Evolutionary conservation across 2,888 invertebrate species (phyloP).

Genomic region (Agrenia bidenticulata): DNA sequence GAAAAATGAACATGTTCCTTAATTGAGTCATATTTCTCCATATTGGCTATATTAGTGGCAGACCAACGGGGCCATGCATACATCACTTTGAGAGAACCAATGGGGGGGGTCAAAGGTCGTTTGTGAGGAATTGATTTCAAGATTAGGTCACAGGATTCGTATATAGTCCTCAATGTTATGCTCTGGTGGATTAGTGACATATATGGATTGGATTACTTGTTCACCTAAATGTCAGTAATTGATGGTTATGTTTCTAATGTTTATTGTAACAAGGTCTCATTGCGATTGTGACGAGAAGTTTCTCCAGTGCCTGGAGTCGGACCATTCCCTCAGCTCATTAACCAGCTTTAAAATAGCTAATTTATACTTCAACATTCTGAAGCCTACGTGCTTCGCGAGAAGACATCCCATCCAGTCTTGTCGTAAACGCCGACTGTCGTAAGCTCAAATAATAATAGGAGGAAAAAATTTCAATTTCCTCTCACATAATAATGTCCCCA

Average conservation of each 20-base stretch:
- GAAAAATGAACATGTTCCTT: too few relatives aligned
- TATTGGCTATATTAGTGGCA: too few relatives aligned
- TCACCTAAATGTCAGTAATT: neutral
- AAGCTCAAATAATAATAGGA: constrained; percentile 23
- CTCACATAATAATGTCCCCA: too few relatives aligned
- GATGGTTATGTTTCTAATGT: neutral
- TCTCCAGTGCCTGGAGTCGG: constrained; percentile 66
- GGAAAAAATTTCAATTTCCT: neutral
- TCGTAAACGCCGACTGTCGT: constrained; percentile 53
- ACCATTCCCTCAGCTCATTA: constrained; percentile 61
- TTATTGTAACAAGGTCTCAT: constrained; percentile 61
- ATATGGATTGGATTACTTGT: too few relatives aligned
- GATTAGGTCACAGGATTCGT: too few relatives aligned
- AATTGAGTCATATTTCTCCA: too few relatives aligned
- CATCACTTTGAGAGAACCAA: too few relatives aligned
- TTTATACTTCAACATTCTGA: constrained; percentile 72
- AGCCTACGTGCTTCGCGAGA: constrained; percentile 70
- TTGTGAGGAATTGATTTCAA: too few relatives aligned
- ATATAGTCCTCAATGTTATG: too few relatives aligned
- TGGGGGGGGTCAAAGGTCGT: too few relatives aligned
- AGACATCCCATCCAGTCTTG: constrained; percentile 63
- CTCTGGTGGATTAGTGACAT: neutral
- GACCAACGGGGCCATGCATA: too few relatives aligned
- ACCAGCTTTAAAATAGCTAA: constrained; percentile 62
- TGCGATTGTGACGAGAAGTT: constrained; percentile 71